phyloP scores from a whole-genome alignment of 2,888 invertebrate species.

The Atrina japonica region DNA sequence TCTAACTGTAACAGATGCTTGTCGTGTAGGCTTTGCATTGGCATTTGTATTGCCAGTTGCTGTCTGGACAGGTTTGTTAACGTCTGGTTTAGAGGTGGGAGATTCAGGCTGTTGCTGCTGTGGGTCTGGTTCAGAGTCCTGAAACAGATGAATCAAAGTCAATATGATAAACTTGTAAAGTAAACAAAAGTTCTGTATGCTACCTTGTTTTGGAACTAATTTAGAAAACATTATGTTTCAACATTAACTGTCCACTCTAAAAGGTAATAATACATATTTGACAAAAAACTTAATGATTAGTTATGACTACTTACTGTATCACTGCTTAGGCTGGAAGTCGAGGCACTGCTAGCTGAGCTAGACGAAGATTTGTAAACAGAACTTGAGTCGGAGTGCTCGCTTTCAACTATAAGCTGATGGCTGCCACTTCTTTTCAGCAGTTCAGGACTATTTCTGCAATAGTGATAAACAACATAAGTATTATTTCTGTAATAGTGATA shows the following conservation, averaged over 20 bases:
- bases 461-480: too few relatives aligned
- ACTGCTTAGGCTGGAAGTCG: slow-evolving; percentile 69
- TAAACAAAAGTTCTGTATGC: too few relatives aligned
- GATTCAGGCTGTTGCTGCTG: slow-evolving; percentile 45
- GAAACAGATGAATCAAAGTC: slow-evolving; percentile 5
- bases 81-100: slow-evolving; percentile 41
- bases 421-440: too few relatives aligned
- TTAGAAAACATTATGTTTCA: too few relatives aligned
- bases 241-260: too few relatives aligned
- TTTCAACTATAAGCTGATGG: slow-evolving; percentile 43
- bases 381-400: slow-evolving; percentile 73
- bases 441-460: background rate
- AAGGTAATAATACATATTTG: too few relatives aligned
- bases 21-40: slow-evolving; percentile 18
- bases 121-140: slow-evolving; percentile 60
- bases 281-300: too few relatives aligned
- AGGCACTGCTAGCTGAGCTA: slow-evolving; percentile 59
- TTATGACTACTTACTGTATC: slow-evolving; percentile 69
- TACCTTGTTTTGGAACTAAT: too few relatives aligned
- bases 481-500: too few relatives aligned
- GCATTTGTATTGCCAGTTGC: slow-evolving; percentile 35
- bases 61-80: slow-evolving; percentile 40
- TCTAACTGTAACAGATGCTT: slow-evolving; percentile 28
- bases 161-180: background rate
- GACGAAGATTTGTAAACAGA: slow-evolving; percentile 72